Evolutionary conservation across 2,797 vertebrate species (phyloP).

Genomic region (Onychomys leucogaster): DNA sequence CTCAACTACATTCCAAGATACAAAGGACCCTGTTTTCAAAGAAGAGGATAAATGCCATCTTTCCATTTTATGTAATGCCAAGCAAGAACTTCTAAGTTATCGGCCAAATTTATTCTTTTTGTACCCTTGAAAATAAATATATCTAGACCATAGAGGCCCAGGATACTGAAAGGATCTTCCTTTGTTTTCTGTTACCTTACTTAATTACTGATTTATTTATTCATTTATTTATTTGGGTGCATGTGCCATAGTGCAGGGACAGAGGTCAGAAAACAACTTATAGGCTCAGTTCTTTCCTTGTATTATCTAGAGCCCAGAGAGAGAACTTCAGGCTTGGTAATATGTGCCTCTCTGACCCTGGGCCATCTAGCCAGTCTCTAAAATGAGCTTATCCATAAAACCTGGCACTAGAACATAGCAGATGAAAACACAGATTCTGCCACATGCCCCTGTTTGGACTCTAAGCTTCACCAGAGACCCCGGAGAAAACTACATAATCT

Average conservation of each 20-base stretch:
- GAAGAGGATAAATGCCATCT: not conserved
- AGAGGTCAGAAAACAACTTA: not conserved
- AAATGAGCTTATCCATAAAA: not conserved
- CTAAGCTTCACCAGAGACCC: not conserved
- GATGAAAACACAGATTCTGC: not conserved
- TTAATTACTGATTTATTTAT: not conserved
- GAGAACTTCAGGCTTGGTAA: not conserved
- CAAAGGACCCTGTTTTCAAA: not conserved
- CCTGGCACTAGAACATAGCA: not conserved
- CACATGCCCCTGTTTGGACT: not conserved
- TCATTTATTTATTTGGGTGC: not conserved
- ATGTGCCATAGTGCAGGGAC: not conserved
- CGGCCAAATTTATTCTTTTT: conserved; percentile 11
- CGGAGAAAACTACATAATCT: not conserved
- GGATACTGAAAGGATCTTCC: not conserved
- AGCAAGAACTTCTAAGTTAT: not conserved
- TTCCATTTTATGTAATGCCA: not conserved
- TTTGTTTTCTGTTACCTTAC: not conserved
- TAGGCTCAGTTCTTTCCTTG: not conserved
- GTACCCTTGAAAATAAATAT: conserved; percentile 34
- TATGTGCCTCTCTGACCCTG: not conserved
- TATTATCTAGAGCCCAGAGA: not conserved
- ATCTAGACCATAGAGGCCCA: not conserved
- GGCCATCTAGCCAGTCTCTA: too few species aligned
- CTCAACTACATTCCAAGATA: not conserved